Evolutionary conservation across 2,888 invertebrate species (phyloP).

Genomic region (Diogma glabrata): DNA sequence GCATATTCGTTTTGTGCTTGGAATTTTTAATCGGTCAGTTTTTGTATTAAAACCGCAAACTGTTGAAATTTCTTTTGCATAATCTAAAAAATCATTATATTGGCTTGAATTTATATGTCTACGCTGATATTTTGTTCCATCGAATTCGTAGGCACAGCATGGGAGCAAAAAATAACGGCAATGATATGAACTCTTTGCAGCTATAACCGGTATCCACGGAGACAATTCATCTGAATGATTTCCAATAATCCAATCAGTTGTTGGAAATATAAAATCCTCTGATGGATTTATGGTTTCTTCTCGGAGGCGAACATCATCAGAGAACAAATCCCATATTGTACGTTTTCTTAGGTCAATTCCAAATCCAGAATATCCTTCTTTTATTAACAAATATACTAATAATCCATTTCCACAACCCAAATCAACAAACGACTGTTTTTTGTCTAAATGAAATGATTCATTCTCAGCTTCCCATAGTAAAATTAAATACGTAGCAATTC

Average conservation of each 20-base stretch:
- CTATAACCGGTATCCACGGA: conserved; percentile 93
- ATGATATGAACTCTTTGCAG: conserved; percentile 60
- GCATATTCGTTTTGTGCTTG: conserved; percentile 88
- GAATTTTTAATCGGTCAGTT: conserved; percentile 82
- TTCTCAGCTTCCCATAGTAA: conserved; percentile 57
- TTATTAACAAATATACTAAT: conserved; percentile 70
- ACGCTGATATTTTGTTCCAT: conserved; percentile 70
- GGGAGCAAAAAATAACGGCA: conserved; percentile 85
- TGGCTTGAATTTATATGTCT: conserved; percentile 57
- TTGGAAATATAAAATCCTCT: conserved; percentile 44
- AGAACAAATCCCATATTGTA: conserved; percentile 79
- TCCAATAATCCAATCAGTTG: conserved; percentile 89
- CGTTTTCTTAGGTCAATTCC: conserved; percentile 78
- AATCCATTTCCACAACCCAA: conserved; percentile 97
- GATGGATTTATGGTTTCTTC: conserved; percentile 57
- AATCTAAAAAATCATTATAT: conserved; percentile 63
- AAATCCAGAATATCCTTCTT: conserved; percentile 70
- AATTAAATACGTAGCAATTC: conserved; percentile 80
- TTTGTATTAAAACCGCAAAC: conserved; percentile 63
- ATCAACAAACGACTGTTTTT: conserved; percentile 67
- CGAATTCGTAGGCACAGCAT: conserved; percentile 89
- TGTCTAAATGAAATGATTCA: conserved; percentile 26
- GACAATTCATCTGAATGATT: conserved; percentile 99
- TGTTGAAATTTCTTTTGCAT: conserved; percentile 47
- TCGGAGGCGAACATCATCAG: conserved; percentile 43